phyloP scores from a whole-genome alignment of 2,888 invertebrate genomes.

The Luperina nickerlii region DNA sequence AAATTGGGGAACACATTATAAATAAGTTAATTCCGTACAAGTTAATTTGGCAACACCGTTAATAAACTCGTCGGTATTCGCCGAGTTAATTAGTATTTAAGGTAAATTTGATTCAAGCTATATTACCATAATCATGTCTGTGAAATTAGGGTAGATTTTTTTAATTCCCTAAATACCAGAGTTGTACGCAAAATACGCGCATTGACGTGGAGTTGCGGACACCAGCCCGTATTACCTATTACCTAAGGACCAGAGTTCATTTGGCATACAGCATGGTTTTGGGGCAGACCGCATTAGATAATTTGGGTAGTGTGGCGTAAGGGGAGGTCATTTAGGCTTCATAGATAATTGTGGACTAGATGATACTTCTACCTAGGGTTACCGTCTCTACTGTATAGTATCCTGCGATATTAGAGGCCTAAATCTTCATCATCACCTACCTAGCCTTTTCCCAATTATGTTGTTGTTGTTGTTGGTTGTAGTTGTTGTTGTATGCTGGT shows the following conservation, averaged over 20 bases:
- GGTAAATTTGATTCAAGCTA: constrained; percentile 36
- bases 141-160: constrained; percentile 21
- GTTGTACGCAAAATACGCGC: not conserved
- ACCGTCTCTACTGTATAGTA: not conserved
- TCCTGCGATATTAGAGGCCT: too few relatives aligned
- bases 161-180: constrained; percentile 9
- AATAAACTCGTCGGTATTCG: constrained; percentile 42
- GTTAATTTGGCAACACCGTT: constrained; percentile 50
- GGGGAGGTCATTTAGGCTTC: constrained; percentile 19
- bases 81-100: constrained; percentile 38
- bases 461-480: too few relatives aligned
- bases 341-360: constrained; percentile 20
- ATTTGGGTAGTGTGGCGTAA: constrained; percentile 22
- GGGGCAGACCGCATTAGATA: constrained; percentile 1
- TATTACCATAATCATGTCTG: constrained; percentile 21
- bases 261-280: constrained; percentile 21
- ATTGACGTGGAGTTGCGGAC: too few relatives aligned
- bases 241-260: not conserved
- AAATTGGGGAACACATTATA: not conserved
- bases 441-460: too few relatives aligned
- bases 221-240: too few relatives aligned
- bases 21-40: constrained; percentile 40
- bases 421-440: too few relatives aligned
- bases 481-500: too few relatives aligned
- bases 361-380: not conserved